Percentiles rank a stretch among this genome's conserved stretches.
Conservation (phyloP, 1,140 invertebrate species). For the Trachelipus rathkii region DNA sequence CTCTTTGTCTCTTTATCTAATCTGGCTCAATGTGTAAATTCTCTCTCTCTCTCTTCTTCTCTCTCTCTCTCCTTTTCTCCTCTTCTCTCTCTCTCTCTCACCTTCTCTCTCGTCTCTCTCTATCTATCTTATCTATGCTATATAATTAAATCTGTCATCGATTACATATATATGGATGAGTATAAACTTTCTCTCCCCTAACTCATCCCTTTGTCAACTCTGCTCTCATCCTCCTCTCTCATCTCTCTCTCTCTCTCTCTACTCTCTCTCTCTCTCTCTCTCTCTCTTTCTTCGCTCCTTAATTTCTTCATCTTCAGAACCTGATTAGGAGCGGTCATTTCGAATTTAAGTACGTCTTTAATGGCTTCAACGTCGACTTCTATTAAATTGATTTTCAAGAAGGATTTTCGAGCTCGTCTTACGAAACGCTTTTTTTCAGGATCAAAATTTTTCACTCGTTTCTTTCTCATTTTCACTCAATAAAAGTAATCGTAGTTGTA, state of each 20-base stretch:
- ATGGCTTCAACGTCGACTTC: background rate
- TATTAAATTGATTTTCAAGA: background rate
- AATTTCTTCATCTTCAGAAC: background rate
- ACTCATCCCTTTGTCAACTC: no score
- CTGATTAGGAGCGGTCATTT: conserved; percentile 4
- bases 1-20: no score
- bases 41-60: no score
- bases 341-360: background rate
- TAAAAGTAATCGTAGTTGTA: background rate
- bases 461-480: no score
- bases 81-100: no score
- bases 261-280: background rate
- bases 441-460: background rate
- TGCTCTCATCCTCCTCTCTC: background rate
- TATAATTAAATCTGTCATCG: no score
- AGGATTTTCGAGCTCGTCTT: background rate
- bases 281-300: background rate
- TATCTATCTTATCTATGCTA: no score
- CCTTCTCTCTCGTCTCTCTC: no score
- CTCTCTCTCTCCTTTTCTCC: no score
- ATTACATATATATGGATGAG: no score
- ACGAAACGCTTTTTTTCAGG: background rate
- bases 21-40: no score
- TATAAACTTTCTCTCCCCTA: no score
- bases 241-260: background rate